Evolutionary conservation across 2,888 invertebrate genomes (phyloP).

Genomic region (Schizaphis graminum): DNA sequence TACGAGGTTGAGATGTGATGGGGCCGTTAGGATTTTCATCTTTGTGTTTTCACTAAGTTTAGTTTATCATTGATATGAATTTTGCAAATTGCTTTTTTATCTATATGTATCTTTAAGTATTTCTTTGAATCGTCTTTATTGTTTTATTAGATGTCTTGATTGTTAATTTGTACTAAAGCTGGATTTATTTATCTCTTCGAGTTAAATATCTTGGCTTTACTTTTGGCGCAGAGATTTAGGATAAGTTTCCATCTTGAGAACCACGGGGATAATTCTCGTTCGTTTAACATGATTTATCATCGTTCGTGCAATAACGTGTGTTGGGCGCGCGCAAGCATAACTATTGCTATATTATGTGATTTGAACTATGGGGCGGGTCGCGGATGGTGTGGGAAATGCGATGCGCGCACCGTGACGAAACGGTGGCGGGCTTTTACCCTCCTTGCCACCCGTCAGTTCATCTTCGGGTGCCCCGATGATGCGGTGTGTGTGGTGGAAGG

Average conservation of each 20-base stretch:
- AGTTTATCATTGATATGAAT: background rate
- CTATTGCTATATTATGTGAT: background rate
- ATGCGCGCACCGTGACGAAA: slow-evolving; percentile 59
- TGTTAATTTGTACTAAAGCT: background rate
- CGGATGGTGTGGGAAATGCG: slow-evolving; percentile 57
- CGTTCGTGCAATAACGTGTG: no score
- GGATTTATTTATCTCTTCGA: background rate
- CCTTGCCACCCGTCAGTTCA: background rate
- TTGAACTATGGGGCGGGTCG: background rate
- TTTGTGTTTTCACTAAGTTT: background rate
- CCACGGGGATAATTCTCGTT: background rate
- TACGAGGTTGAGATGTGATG: background rate
- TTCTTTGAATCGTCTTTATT: background rate
- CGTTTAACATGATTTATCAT: background rate
- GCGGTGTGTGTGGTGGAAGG: background rate
- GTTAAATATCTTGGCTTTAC: background rate
- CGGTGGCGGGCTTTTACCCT: slow-evolving; percentile 17
- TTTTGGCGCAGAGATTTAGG: background rate
- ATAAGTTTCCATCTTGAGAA: background rate
- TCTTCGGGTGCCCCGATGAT: background rate
- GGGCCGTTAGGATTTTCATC: background rate
- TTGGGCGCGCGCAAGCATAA: background rate
- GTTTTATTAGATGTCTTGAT: background rate
- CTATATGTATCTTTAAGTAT: background rate
- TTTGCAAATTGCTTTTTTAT: background rate